Conservation (phyloP, 2,888 invertebrate species). For the Callosobruchus maculatus region DNA sequence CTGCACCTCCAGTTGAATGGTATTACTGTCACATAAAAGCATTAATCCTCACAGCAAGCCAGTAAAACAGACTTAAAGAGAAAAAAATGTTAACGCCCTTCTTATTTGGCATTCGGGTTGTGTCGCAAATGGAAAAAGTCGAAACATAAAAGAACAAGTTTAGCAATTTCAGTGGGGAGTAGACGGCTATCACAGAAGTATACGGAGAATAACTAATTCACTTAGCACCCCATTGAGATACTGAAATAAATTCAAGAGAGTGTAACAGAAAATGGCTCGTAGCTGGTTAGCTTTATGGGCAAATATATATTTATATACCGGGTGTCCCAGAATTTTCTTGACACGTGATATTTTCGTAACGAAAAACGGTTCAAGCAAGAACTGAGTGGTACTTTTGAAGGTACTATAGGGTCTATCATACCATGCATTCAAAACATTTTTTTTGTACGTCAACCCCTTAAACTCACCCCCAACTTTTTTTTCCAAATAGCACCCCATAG, state of each 20-base stretch:
- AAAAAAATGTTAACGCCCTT: constrained; percentile 3
- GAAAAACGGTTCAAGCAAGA: no score
- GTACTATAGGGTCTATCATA: no score
- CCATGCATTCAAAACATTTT: no score
- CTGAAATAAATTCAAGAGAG: not conserved
- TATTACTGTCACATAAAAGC: not conserved
- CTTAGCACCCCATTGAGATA: not conserved
- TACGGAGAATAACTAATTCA: constrained; percentile 12
- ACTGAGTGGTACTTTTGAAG: no score
- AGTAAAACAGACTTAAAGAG: not conserved
- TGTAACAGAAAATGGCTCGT: not conserved
- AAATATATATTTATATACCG: no score
- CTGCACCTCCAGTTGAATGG: not conserved
- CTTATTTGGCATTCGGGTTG: constrained; percentile 16
- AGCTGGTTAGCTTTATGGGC: no score
- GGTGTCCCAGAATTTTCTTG: no score
- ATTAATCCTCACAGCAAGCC: no score
- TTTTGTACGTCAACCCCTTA: no score
- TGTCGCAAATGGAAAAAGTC: constrained; percentile 15
- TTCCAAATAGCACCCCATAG: no score
- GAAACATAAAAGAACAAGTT: constrained; percentile 18
- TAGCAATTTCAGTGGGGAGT: constrained; percentile 11
- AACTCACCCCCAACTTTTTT: no score
- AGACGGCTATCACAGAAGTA: constrained; percentile 2
- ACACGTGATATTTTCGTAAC: no score